Evolutionary conservation across 2,888 invertebrate species (phyloP).

Genomic region (Apamea crenata): DNA sequence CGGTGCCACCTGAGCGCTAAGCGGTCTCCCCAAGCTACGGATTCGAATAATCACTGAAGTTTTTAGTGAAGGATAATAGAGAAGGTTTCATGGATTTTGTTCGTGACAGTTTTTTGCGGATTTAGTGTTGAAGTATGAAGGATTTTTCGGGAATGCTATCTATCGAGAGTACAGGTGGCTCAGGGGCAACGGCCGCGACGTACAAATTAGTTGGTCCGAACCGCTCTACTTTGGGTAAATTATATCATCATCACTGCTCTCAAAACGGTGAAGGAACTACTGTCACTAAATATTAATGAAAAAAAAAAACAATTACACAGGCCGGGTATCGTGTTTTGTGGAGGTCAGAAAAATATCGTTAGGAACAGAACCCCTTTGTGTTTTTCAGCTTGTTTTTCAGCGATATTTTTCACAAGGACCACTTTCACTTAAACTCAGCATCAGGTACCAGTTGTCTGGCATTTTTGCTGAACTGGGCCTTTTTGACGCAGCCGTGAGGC

Average conservation of each 20-base stretch:
- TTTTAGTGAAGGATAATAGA: constrained; percentile 56
- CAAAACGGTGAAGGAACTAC: background rate
- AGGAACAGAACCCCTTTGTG: background rate
- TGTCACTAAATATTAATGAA: background rate
- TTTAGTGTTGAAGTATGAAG: background rate
- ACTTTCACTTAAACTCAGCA: background rate
- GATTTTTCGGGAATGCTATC: background rate
- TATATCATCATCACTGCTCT: too few species aligned
- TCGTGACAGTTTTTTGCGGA: constrained; percentile 8
- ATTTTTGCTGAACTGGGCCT: too few species aligned
- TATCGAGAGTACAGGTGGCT: too few species aligned
- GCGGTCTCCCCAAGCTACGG: constrained; percentile 50
- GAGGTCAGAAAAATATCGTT: too few species aligned
- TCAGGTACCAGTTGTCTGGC: too few species aligned
- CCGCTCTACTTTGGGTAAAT: too few species aligned
- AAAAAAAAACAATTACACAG: background rate
- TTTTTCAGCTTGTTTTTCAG: too few species aligned
- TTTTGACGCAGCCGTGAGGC: too few species aligned
- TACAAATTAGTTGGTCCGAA: too few species aligned
- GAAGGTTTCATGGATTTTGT: constrained; percentile 17
- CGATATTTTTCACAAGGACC: background rate
- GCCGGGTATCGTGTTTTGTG: too few species aligned
- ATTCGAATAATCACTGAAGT: constrained; percentile 62
- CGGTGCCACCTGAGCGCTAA: constrained; percentile 62
- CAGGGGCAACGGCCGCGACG: too few species aligned